These are phyloP conservation scores for Lacerta agilis DNA, from an alignment of 2,797 vertebrate genomes.

Conservation along the genomic window DNA sequence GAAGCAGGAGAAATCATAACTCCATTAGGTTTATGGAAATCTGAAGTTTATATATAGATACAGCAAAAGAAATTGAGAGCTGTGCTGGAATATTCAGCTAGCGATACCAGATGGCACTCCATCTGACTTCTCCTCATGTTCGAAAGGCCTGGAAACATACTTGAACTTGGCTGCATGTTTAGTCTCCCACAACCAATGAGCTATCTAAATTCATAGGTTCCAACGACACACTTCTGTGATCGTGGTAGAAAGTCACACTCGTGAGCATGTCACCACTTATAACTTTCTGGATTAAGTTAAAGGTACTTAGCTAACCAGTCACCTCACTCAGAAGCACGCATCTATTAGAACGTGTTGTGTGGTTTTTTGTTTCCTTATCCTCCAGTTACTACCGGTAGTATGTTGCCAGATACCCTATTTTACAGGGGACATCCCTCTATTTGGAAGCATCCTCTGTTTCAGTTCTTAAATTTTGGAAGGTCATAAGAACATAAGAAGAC, in stretches of 20 bases:
- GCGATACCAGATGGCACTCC: conserved; percentile 65
- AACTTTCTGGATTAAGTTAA: conserved; percentile 68
- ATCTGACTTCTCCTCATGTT: conserved; percentile 77
- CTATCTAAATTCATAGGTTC: conserved; percentile 86
- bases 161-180: conserved; percentile 73
- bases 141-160: conserved; percentile 76
- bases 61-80: conserved; percentile 76
- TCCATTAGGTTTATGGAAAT: conserved; percentile 78
- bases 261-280: conserved; percentile 70
- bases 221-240: conserved; percentile 79
- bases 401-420: neutral
- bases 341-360: conserved; percentile 69
- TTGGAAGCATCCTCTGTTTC: neutral
- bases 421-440: neutral
- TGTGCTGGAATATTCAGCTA: conserved; percentile 62
- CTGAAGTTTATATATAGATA: conserved; percentile 76
- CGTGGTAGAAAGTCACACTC: conserved; percentile 78
- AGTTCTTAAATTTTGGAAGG: too few relatives aligned
- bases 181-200: conserved; percentile 86
- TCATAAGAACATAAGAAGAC: too few relatives aligned
- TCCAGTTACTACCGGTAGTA: neutral
- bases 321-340: conserved; percentile 59
- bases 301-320: conserved; percentile 66
- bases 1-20: conserved; percentile 76
- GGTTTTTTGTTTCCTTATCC: conserved; percentile 51